Evolutionary conservation across 1,140 invertebrate genomes (phyloP).

Genomic region (Trinorchestia longiramus): DNA sequence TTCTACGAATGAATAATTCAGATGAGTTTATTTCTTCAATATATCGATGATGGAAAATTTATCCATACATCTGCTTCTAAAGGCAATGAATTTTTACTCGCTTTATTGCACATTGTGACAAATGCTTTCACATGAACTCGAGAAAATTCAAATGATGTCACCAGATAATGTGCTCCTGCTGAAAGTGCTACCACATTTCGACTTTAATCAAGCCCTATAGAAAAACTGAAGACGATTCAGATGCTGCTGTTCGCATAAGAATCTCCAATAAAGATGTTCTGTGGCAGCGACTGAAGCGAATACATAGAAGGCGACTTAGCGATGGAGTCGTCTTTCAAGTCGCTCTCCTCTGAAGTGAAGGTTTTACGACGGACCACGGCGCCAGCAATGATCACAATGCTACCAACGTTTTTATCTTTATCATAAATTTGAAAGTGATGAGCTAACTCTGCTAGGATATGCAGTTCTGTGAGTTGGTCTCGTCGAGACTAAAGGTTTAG

Average conservation of each 20-base stretch:
- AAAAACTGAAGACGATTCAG: background rate
- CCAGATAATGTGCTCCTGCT: background rate
- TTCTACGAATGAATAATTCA: no score
- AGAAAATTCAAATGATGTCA: background rate
- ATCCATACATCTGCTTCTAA: background rate
- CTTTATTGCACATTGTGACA: no score
- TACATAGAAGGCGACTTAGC: background rate
- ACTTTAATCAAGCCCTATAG: background rate
- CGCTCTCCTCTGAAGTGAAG: background rate
- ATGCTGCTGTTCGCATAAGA: background rate
- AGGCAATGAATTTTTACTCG: background rate
- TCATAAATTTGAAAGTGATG: background rate
- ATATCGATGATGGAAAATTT: no score
- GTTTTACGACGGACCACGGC: background rate
- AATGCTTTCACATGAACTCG: background rate
- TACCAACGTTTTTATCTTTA: background rate
- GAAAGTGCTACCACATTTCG: background rate
- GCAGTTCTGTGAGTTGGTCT: background rate
- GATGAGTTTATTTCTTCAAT: no score
- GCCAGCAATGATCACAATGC: conserved; percentile 6
- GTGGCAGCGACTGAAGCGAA: background rate
- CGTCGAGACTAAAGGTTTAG: background rate
- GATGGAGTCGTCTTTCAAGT: background rate
- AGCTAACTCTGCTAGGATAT: background rate
- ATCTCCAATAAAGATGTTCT: background rate